A percentile compares a stretch with the other conserved stretches of the same genome.
These are phyloP conservation scores for Alethe diademata DNA, from an alignment of 2,113 vertebrate species.

Conservation along the genomic window DNA sequence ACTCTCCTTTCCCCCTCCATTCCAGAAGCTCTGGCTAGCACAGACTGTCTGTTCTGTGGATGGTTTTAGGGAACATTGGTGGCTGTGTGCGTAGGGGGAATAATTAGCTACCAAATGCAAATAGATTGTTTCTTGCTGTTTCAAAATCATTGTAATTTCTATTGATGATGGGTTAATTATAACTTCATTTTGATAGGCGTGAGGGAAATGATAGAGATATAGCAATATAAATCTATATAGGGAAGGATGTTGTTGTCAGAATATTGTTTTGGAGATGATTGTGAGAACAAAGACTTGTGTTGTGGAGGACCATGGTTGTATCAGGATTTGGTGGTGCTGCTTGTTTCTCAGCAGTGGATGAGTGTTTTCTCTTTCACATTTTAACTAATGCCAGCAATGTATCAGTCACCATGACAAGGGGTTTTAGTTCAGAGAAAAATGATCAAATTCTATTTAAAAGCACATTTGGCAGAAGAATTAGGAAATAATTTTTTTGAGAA, in stretches of 20 bases:
- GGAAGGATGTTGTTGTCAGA: neutral
- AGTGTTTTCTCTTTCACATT: neutral
- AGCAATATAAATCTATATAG: slow-evolving; percentile 15
- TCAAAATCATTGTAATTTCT: slow-evolving; percentile 55
- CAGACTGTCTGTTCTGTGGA: slow-evolving; percentile 32
- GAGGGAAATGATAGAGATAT: slow-evolving; percentile 48
- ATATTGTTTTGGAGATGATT: neutral
- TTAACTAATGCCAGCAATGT: neutral
- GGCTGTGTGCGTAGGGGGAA: slow-evolving; percentile 52
- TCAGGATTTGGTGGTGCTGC: neutral
- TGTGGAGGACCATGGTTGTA: neutral
- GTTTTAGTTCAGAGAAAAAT: neutral
- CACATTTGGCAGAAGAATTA: neutral
- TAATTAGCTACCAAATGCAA: slow-evolving; percentile 55
- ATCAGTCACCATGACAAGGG: neutral
- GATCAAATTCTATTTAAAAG: neutral
- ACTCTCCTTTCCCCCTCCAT: neutral
- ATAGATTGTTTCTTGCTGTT: slow-evolving; percentile 49
- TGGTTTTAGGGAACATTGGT: slow-evolving; percentile 47
- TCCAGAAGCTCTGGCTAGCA: slow-evolving; percentile 44
- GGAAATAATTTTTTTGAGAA: neutral
- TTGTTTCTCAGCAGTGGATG: neutral
- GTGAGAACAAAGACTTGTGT: neutral
- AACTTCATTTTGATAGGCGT: slow-evolving; percentile 11
- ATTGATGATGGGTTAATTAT: slow-evolving; percentile 49